Percentiles rank a stretch among this genome's conserved stretches.
These are phyloP conservation scores for Plecotus auritus DNA, from an alignment of 2,113 vertebrate genomes.

Conservation along the genomic window DNA sequence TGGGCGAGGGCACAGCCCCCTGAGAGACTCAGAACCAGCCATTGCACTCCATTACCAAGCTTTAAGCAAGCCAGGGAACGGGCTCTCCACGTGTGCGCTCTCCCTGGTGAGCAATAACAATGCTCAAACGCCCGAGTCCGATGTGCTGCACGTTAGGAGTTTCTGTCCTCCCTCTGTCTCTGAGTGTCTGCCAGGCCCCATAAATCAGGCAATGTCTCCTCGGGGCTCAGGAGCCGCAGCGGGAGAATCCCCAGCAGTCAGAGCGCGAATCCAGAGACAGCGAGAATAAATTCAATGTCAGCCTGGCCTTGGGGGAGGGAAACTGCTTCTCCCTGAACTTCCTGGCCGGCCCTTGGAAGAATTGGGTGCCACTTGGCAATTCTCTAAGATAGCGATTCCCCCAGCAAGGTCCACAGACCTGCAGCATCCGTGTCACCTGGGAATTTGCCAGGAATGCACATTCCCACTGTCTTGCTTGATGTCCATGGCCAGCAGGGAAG, in stretches of 20 bases:
- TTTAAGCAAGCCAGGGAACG: neutral
- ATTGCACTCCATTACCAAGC: neutral
- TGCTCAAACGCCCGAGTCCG: neutral
- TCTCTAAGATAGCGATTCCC: neutral
- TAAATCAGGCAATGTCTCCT: constrained; percentile 20
- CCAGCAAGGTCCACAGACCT: neutral
- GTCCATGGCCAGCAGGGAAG: too few species aligned
- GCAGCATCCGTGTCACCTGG: neutral
- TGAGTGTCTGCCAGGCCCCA: neutral
- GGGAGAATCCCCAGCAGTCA: neutral
- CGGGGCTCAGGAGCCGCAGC: neutral
- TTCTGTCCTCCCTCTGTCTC: neutral
- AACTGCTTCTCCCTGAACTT: neutral
- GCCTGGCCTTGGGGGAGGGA: neutral
- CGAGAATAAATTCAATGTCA: neutral
- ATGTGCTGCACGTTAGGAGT: neutral
- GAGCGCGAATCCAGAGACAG: neutral
- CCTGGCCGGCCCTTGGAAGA: neutral
- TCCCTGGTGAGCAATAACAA: constrained; percentile 3
- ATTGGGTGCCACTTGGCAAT: neutral
- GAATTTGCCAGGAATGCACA: neutral
- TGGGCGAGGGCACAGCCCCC: neutral
- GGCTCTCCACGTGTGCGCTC: neutral
- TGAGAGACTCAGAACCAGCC: neutral
- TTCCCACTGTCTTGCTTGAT: neutral